Evolutionary conservation across 2,888 invertebrate species (phyloP).

Genomic region (Lepeophtheirus nordmannii): DNA sequence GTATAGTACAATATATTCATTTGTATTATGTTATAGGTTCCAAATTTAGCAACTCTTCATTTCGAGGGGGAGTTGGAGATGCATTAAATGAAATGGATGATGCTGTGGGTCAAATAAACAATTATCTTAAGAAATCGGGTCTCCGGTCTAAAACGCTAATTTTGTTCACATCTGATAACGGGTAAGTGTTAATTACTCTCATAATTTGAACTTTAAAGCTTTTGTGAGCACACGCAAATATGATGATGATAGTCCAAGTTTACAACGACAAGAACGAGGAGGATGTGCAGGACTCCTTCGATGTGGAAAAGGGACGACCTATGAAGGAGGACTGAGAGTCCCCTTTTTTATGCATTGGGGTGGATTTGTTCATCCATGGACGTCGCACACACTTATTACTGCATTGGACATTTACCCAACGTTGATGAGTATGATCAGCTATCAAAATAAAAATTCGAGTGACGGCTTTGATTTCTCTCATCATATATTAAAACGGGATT

Average conservation of each 20-base stretch:
- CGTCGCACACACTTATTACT: not conserved
- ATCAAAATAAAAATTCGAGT: not conserved
- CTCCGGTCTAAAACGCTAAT: constrained; percentile 27
- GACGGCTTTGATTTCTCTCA: constrained; percentile 6
- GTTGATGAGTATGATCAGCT: not conserved
- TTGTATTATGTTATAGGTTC: not conserved
- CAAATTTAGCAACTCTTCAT: constrained; percentile 23
- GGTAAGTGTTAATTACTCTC: constrained; percentile 24
- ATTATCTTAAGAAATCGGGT: constrained; percentile 20
- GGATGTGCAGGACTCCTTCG: constrained; percentile 28
- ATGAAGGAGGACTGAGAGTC: constrained; percentile 31
- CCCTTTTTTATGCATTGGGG: constrained; percentile 30
- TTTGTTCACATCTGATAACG: constrained; percentile 29
- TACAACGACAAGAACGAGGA: constrained; percentile 27
- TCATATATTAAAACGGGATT: not conserved
- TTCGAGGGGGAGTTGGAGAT: constrained; percentile 27
- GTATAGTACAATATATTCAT: not conserved
- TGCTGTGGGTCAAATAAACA: constrained; percentile 27
- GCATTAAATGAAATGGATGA: constrained; percentile 29
- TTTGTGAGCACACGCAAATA: not conserved
- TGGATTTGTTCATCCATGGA: constrained; percentile 26
- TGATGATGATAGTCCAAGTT: constrained; percentile 27
- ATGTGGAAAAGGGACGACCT: constrained; percentile 30
- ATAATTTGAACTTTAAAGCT: not conserved
- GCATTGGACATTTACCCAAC: not conserved